phyloP scores from a whole-genome alignment of 2,888 invertebrate genomes.

The Tethea ocularis region DNA sequence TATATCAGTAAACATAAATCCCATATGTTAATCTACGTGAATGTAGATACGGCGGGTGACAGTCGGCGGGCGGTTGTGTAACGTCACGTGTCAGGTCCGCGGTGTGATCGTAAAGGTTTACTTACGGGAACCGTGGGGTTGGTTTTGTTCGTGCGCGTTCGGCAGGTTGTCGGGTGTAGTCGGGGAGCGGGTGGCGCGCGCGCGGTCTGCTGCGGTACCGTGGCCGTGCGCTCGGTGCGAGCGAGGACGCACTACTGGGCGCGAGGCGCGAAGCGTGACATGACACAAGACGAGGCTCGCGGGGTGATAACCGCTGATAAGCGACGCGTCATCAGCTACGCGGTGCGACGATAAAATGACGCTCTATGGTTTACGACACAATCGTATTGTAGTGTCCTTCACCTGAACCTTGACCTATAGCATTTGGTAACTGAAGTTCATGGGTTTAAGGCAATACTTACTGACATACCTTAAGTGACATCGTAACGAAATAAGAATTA shows the following conservation, averaged over 20 bases:
- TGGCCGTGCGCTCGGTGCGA: conserved; percentile 57
- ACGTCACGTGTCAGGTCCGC: not conserved
- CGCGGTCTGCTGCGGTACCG: conserved; percentile 28
- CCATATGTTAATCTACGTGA: conserved; percentile 16
- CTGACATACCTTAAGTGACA: no score
- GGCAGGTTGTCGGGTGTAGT: conserved; percentile 10
- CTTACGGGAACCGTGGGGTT: not conserved
- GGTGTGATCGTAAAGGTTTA: not conserved
- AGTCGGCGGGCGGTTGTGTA: conserved; percentile 21
- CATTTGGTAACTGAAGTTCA: no score
- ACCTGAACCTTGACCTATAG: not conserved
- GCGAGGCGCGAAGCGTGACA: conserved; percentile 38
- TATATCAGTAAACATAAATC: conserved; percentile 17
- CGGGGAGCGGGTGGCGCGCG: conserved; percentile 43
- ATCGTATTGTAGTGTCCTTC: not conserved
- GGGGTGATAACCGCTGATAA: conserved; percentile 79
- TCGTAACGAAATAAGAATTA: no score
- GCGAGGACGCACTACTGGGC: conserved; percentile 69
- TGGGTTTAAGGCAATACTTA: no score
- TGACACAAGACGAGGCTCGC: conserved; percentile 54
- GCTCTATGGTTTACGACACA: conserved; percentile 7
- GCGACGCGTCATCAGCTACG: conserved; percentile 61
- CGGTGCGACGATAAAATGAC: conserved; percentile 43
- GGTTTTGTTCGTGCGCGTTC: conserved; percentile 13
- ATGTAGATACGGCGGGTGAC: conserved; percentile 7